phyloP scores from a whole-genome alignment of 1,140 invertebrate species.

The Laodelphax striatellus region DNA sequence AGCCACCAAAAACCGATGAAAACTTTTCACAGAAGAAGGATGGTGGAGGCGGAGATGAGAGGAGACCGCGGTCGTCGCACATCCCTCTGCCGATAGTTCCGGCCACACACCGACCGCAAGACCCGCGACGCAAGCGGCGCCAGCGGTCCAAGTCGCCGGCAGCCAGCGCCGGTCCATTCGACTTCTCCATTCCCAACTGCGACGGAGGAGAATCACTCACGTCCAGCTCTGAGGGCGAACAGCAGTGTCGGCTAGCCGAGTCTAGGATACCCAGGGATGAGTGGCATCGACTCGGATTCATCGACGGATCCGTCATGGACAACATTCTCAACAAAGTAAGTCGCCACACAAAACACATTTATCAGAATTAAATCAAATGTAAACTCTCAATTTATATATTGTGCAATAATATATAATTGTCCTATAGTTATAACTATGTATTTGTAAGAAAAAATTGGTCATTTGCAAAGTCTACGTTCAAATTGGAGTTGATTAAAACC shows the following conservation, averaged over 20 bases:
- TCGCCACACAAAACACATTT: no score
- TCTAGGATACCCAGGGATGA: not conserved
- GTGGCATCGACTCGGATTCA: constrained; percentile 9
- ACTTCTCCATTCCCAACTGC: constrained; percentile 11
- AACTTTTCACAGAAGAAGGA: not conserved
- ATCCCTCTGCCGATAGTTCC: constrained; percentile 24
- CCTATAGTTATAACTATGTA: no score
- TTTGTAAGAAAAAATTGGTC: no score
- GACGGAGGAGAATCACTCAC: constrained; percentile 25
- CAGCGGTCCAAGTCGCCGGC: not conserved
- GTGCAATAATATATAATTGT: no score
- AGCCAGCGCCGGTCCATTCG: constrained; percentile 1
- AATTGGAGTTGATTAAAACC: no score
- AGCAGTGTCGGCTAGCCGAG: not conserved
- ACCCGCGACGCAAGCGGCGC: constrained; percentile 1
- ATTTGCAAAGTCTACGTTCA: no score
- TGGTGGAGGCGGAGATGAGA: not conserved
- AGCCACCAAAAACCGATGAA: not conserved
- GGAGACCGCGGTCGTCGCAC: constrained; percentile 16
- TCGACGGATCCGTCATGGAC: constrained; percentile 2
- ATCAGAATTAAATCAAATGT: not conserved
- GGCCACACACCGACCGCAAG: constrained; percentile 18
- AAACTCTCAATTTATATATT: no score
- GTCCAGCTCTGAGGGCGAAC: constrained; percentile 22
- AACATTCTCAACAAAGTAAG: constrained; percentile 8